Evolutionary conservation across 2,797 vertebrate species (phyloP).

Genomic region (Synanceia verrucosa): DNA sequence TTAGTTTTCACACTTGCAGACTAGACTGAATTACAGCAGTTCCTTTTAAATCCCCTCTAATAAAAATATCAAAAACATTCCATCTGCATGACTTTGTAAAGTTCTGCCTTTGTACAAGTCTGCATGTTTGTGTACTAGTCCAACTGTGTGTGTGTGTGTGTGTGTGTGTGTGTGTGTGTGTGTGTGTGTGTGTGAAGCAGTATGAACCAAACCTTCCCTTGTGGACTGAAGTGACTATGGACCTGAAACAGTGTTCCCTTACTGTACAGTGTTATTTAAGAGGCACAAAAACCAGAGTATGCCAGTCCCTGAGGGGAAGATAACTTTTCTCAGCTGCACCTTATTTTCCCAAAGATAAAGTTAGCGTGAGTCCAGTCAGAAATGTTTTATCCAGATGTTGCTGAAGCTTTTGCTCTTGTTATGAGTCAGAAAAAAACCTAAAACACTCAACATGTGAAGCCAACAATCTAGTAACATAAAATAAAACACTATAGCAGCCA

Average conservation of each 20-base stretch:
- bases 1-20: constrained; percentile 36
- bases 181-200: constrained; percentile 10
- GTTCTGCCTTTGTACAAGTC: constrained; percentile 63
- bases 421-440: not conserved
- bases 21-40: constrained; percentile 24
- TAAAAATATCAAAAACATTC: constrained; percentile 68
- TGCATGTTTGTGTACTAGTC: no score
- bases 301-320: not conserved
- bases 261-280: constrained; percentile 25
- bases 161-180: not conserved
- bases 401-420: not conserved
- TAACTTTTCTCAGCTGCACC: not conserved
- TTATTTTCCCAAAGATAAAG: not conserved
- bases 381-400: not conserved
- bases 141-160: not conserved
- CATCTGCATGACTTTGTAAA: constrained; percentile 77
- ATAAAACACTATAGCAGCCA: not conserved
- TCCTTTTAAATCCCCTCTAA: constrained; percentile 33
- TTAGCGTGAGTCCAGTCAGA: not conserved
- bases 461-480: not conserved
- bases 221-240: constrained; percentile 42
- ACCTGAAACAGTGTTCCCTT: constrained; percentile 39
- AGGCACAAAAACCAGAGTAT: constrained; percentile 26
- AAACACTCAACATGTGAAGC: not conserved
- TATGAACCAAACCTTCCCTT: constrained; percentile 28